Base-by-base conservation (phyloP, 2,797 vertebrate species). In the Limosa lapponica region DNA sequence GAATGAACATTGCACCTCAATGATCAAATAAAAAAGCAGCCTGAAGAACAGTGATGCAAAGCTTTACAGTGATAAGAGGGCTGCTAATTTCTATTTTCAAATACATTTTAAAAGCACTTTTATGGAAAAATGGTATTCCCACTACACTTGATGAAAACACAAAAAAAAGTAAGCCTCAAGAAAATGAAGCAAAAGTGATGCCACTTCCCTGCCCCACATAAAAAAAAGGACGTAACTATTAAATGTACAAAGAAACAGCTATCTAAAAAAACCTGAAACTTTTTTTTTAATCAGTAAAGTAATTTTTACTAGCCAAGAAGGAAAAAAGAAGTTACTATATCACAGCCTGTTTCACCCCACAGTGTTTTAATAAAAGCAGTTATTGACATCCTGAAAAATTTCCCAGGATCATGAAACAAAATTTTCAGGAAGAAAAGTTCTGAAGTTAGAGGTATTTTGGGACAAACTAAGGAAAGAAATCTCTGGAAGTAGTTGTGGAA, bases 261-360 rank as follows among this genome's bases (percentile, higher is more conserved):
- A 41, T 0, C 13, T 44, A 52, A 74, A 66, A 87, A 51, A 3
- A 0, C 1, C 1, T 3, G 3, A n/a, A 79, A 20, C 13, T 23
- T 49, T 52, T 34, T 46, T 32, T 66, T 49, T 22, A 32, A 44
- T 65, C 2, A 2, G 2, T 13, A 59, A 66, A 66, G 16, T 61
- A 66, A 58, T 84, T 90, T 81, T 69, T 78, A 49, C 16, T 72
- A 74, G 18, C 10, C 27, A 75, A 82, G 58, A 82, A 81, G 16
- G 10, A 69, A 61, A 87, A 91, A 43, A 74, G 8, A 80, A 57
- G 17, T 59, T 61, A 49, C 55, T 84, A 13, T 48, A 41, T 14
- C 25, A 71, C 10, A 15, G 74, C 5, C 14, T 75, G 13, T 67
- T 92, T 46, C 2, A 70, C 39, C 75, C 87, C 41, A 49, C 3